Evolutionary conservation across 1,140 invertebrate genomes (phyloP).

Genomic region (Ostrea denselamellosa): DNA sequence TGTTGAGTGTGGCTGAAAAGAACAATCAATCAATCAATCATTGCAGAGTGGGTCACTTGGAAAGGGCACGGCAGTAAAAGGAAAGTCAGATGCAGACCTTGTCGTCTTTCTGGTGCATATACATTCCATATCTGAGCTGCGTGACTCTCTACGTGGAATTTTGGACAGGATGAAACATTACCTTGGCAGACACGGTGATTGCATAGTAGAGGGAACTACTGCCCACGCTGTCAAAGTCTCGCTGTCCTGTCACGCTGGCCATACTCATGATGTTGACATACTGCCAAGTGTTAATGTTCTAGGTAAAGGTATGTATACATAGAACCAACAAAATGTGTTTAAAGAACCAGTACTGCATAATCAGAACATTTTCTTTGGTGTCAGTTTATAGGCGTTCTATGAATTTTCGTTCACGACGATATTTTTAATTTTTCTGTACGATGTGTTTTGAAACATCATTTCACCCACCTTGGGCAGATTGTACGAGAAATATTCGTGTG

Average conservation of each 20-base stretch:
- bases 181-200: neutral
- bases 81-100: slow-evolving; percentile 47
- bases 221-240: slow-evolving; percentile 15
- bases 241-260: neutral
- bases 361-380: too few species aligned
- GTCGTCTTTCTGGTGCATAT: slow-evolving; percentile 15
- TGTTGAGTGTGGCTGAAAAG: neutral
- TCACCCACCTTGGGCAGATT: too few species aligned
- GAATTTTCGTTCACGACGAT: too few species aligned
- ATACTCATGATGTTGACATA: slow-evolving; percentile 40
- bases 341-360: neutral
- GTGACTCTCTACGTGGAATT: neutral
- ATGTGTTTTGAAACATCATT: too few species aligned
- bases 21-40: neutral
- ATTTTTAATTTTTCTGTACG: too few species aligned
- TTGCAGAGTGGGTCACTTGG: slow-evolving; percentile 43
- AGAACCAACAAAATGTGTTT: neutral
- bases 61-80: slow-evolving; percentile 42
- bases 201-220: slow-evolving; percentile 9
- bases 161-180: neutral
- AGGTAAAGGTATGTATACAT: neutral
- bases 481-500: too few species aligned
- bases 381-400: too few species aligned
- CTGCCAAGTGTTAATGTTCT: slow-evolving; percentile 33
- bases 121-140: neutral